Percentiles rank a stretch among this genome's conserved stretches.
Conservation (phyloP, 1,140 invertebrate species). For the Wasmannia auropunctata region DNA sequence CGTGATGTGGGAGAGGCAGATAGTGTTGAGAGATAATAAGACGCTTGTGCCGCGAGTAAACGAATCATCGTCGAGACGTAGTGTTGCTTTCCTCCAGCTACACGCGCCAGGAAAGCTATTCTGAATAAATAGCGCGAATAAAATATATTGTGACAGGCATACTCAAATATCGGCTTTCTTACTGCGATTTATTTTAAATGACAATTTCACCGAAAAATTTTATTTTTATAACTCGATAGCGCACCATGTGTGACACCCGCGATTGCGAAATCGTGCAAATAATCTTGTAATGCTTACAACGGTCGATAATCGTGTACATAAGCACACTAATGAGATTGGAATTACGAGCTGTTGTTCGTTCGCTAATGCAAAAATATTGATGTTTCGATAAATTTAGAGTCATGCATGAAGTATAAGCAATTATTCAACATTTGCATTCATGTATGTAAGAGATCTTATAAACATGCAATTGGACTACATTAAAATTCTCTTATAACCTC, state of each 20-base stretch:
- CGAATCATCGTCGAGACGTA: conserved; percentile 33
- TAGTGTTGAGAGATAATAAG: background rate
- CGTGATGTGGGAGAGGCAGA: background rate
- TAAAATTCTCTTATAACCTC: background rate
- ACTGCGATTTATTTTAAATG: too few relatives aligned
- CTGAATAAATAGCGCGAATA: background rate
- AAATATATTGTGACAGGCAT: background rate
- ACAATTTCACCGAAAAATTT: background rate
- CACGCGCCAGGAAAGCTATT: background rate
- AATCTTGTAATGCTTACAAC: background rate
- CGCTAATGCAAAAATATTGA: conserved; percentile 6
- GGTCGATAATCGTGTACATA: background rate
- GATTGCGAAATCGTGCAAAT: background rate
- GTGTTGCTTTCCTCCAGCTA: background rate
- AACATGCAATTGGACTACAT: background rate
- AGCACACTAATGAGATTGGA: background rate
- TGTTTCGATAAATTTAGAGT: background rate
- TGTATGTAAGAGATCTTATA: background rate
- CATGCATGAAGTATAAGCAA: background rate
- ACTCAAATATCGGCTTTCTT: background rate
- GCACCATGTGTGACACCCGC: background rate
- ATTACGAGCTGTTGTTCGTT: conserved; percentile 26
- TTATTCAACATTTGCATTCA: background rate
- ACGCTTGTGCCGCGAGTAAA: conserved; percentile 26
- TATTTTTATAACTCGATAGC: background rate